Evolutionary conservation across 2,113 vertebrate species (phyloP), one percentile per base, ranked within the genome.

Genomic region (Alexandromys fortis): DNA sequence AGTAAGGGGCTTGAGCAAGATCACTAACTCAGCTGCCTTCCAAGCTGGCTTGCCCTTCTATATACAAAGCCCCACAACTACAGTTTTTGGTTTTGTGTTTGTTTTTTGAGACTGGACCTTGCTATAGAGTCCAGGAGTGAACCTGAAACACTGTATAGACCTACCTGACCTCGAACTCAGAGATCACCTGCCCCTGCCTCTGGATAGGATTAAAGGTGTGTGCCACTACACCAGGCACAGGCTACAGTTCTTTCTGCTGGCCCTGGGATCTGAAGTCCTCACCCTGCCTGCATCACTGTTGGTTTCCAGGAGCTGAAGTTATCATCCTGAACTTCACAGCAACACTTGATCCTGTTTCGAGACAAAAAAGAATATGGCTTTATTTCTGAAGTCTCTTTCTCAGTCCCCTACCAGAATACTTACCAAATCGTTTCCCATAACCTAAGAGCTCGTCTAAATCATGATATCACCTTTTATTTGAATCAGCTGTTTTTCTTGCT

Each of bases 371-470:
- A 72, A 61, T 45, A 3, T 22, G 19, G 72, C 76, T 86, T 55
- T 89, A 65, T 89, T 86, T 93, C 85, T 73, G 2, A 94, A 79
- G 35, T 86, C 61, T 88, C 45, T 85, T 65, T 63, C 28, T 35
- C 33, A 70, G 2, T 35, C 38, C 65, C 19, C 47, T 14, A 72
- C 90, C n/a, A 73, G 49, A 19, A 7, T 21, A 75, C 79, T 49
- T 76, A 67, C 24, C 77, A 90, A 28, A 90, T 45, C 45, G 19
- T 63, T 52, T 70, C 63, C 33, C 22, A 33, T 67, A 77, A 47
- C 22, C 13, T 42, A 45, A 92, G 52, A 92, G 68, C 76, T 82
- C 24, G 81, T 45, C 33, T 65, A 55, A 70, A 68, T n/a, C 70
- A 63, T 45, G 47, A 55, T 78, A 17, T 73, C 3, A 38, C 7